These are phyloP conservation scores for Tetramorium alpestre DNA, from an alignment of 1,140 invertebrate species.

Conservation along the genomic window DNA sequence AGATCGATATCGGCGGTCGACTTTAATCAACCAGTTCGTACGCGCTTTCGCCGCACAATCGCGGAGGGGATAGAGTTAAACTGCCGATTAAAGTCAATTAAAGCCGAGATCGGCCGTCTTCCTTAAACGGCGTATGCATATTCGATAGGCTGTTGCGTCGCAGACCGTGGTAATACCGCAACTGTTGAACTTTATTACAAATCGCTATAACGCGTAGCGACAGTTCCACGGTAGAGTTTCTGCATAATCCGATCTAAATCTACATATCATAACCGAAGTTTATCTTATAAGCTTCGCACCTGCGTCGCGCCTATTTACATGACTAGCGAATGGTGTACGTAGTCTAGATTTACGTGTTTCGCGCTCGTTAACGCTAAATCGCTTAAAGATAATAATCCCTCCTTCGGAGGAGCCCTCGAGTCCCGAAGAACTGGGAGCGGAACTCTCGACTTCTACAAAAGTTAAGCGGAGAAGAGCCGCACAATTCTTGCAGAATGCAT, in stretches of 20 bases:
- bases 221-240: constrained; percentile 54
- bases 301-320: constrained; percentile 76
- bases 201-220: constrained; percentile 35
- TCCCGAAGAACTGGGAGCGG: neutral
- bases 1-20: constrained; percentile 16
- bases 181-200: constrained; percentile 37
- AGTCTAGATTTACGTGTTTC: constrained; percentile 30
- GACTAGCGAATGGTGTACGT: constrained; percentile 62
- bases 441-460: constrained; percentile 3
- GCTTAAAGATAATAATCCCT: neutral
- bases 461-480: neutral
- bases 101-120: constrained; percentile 21
- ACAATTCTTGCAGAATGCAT: neutral
- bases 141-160: constrained; percentile 9
- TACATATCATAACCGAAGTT: constrained; percentile 65
- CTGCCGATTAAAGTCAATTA: constrained; percentile 22
- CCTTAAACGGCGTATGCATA: neutral
- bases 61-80: neutral
- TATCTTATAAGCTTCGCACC: constrained; percentile 65
- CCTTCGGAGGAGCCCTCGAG: neutral
- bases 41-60: neutral
- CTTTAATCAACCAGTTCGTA: neutral
- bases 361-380: neutral
- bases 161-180: neutral
- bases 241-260: constrained; percentile 69